These are phyloP conservation scores for Sphaerophoria rueppellii DNA, from an alignment of 2,888 invertebrate genomes.

Conservation along the genomic window DNA sequence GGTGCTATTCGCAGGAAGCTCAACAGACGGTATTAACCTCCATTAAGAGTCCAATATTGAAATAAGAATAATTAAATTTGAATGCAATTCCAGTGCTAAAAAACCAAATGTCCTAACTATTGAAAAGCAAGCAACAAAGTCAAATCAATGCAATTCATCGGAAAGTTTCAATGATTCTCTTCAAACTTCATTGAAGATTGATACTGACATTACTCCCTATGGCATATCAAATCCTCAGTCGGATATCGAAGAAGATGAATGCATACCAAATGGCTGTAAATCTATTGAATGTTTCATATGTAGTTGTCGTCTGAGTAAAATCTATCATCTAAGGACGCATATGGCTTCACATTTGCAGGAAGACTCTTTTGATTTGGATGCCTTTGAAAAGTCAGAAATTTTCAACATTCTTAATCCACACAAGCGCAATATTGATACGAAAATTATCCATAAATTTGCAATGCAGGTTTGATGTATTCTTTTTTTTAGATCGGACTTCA, in stretches of 20 bases:
- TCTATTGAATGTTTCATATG: slow-evolving; percentile 73
- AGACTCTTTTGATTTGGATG: slow-evolving; percentile 48
- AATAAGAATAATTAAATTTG: no score
- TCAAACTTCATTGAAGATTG: neutral
- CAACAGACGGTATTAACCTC: slow-evolving; percentile 14
- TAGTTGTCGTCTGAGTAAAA: slow-evolving; percentile 61
- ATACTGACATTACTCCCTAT: neutral
- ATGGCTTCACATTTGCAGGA: slow-evolving; percentile 57
- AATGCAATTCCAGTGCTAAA: no score
- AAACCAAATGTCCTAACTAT: no score
- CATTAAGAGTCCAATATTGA: no score
- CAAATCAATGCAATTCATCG: no score
- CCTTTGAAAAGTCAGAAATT: slow-evolving; percentile 62
- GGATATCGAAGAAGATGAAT: slow-evolving; percentile 72
- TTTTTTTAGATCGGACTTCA: neutral
- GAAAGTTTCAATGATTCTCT: neutral
- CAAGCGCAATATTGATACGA: slow-evolving; percentile 72
- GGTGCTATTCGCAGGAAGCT: slow-evolving; percentile 20
- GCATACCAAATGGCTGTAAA: slow-evolving; percentile 72
- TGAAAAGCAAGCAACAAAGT: no score
- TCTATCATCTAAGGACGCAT: slow-evolving; percentile 70
- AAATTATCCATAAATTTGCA: slow-evolving; percentile 67
- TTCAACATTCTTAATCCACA: slow-evolving; percentile 71
- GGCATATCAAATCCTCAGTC: slow-evolving; percentile 9
- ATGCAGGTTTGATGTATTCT: slow-evolving; percentile 50